These are phyloP conservation scores for Lasius fuliginosus DNA, from an alignment of 2,888 invertebrate genomes.

Conservation along the genomic window DNA sequence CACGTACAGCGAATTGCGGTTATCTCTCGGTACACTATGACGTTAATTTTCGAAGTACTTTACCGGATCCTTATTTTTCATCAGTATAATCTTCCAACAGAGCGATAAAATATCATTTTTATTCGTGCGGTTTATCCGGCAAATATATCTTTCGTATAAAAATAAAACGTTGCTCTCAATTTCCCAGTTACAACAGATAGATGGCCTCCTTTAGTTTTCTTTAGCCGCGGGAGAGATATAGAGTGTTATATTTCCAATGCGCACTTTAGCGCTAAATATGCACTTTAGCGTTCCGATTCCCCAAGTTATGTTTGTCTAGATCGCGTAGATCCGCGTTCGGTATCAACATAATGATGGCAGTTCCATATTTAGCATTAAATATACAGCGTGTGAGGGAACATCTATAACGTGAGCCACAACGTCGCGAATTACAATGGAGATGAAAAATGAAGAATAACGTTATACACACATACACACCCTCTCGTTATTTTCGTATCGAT, in stretches of 20 bases:
- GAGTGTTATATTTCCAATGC: background rate
- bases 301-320: background rate
- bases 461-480: background rate
- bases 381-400: background rate
- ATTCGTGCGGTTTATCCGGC: background rate
- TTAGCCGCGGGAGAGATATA: background rate
- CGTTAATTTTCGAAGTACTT: constrained; percentile 35
- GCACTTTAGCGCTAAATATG: background rate
- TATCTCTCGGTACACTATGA: constrained; percentile 16
- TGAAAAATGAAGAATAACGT: constrained; percentile 35
- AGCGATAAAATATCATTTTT: constrained; percentile 19
- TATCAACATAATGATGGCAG: background rate
- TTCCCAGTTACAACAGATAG: background rate
- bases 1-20: constrained; percentile 37
- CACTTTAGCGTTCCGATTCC: background rate
- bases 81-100: background rate
- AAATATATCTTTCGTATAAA: background rate
- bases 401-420: background rate
- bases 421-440: background rate
- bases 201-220: background rate
- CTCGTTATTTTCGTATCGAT: background rate
- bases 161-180: background rate
- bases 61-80: constrained; percentile 25
- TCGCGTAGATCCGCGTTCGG: background rate
- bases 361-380: constrained; percentile 8